Conservation (phyloP, 1,140 invertebrate species). For the Eueides isabella region DNA sequence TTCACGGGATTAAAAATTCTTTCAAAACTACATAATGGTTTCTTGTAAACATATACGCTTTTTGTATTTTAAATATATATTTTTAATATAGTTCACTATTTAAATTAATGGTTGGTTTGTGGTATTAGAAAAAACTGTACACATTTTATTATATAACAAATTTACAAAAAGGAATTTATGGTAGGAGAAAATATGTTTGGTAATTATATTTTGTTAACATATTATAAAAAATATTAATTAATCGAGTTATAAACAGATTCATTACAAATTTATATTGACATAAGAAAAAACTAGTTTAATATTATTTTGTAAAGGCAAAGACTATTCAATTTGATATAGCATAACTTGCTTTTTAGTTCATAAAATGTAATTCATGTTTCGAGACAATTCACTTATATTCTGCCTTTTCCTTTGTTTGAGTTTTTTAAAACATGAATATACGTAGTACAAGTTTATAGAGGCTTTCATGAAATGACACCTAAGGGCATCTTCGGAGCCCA, state of each 20-base stretch:
- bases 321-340: neutral
- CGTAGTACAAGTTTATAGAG: slow-evolving; percentile 35
- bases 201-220: too few relatives aligned
- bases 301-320: too few relatives aligned
- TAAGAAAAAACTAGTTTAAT: too few relatives aligned
- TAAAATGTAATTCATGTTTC: slow-evolving; percentile 6
- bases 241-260: too few relatives aligned
- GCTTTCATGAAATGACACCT: slow-evolving; percentile 74
- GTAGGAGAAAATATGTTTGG: too few relatives aligned
- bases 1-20: slow-evolving; percentile 12
- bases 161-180: too few relatives aligned
- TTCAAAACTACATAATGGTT: neutral
- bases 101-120: too few relatives aligned
- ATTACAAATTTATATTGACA: too few relatives aligned
- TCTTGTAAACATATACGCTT: neutral
- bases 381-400: slow-evolving; percentile 7
- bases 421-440: slow-evolving; percentile 28
- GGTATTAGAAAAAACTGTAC: too few relatives aligned
- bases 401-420: slow-evolving; percentile 25
- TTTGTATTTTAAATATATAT: neutral
- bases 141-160: too few relatives aligned
- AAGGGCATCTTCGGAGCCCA: slow-evolving; percentile 73
- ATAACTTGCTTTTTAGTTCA: neutral
- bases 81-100: neutral
- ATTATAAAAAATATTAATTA: too few relatives aligned